A percentile compares a stretch with the other conserved stretches of the same genome.
phyloP scores from a whole-genome alignment of 2,113 vertebrate species.

The Pluvianellus socialis region DNA sequence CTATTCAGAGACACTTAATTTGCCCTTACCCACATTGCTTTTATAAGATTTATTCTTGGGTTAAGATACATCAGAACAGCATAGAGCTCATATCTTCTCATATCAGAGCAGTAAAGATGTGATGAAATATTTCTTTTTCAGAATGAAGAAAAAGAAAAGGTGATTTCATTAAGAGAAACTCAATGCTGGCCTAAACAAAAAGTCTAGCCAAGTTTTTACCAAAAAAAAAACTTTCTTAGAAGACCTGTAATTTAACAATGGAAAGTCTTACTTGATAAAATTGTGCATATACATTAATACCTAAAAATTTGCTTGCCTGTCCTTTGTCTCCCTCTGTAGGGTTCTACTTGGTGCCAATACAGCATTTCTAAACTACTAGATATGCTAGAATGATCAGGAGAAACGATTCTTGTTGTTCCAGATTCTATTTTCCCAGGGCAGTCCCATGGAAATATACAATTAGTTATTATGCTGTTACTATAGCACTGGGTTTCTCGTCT shows the following conservation, averaged over 20 bases:
- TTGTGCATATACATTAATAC: background rate
- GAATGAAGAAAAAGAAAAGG: background rate
- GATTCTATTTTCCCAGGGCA: background rate
- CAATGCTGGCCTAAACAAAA: background rate
- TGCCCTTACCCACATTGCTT: background rate
- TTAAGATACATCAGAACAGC: background rate
- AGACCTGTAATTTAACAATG: background rate
- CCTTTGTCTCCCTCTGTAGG: background rate
- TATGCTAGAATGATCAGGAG: background rate
- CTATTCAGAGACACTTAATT: background rate
- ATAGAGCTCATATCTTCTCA: background rate
- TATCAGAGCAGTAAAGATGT: background rate
- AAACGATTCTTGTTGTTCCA: background rate
- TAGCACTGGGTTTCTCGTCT: background rate
- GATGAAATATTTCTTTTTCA: background rate
- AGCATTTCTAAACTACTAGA: background rate
- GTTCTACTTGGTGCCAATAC: background rate
- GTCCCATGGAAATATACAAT: background rate
- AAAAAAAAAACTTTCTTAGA: background rate
- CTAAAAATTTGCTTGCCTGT: background rate
- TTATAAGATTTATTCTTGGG: background rate
- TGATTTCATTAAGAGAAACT: background rate
- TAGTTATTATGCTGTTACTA: background rate
- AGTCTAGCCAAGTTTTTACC: background rate
- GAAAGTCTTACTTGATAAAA: background rate